Evolutionary conservation across 1,140 invertebrate genomes (phyloP).

Genomic region (Caenorhabditis brenneri): DNA sequence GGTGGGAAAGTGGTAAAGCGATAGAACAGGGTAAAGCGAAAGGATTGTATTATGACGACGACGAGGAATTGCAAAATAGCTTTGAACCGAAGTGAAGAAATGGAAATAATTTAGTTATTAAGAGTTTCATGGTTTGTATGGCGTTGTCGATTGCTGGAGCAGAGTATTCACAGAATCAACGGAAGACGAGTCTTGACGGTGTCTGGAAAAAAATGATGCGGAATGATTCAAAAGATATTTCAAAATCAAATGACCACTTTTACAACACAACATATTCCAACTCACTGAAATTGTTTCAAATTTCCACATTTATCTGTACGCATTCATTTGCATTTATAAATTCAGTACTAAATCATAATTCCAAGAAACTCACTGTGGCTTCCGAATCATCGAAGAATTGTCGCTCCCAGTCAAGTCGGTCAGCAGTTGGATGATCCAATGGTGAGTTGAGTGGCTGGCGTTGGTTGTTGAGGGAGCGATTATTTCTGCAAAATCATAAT

Average conservation of each 20-base stretch:
- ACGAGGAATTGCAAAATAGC: background rate
- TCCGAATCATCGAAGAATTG: slow-evolving; percentile 55
- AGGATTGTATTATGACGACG: background rate
- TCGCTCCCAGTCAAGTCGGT: slow-evolving; percentile 51
- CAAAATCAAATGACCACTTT: no score
- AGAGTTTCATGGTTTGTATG: background rate
- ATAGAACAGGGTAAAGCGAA: background rate
- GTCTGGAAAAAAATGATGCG: background rate
- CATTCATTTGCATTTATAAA: background rate
- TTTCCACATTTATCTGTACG: background rate
- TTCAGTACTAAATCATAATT: no score
- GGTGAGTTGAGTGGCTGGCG: slow-evolving; percentile 18
- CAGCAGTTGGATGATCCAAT: slow-evolving; percentile 20
- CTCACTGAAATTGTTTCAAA: background rate
- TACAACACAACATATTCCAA: slow-evolving; percentile 11
- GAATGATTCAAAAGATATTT: no score
- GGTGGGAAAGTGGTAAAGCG: background rate
- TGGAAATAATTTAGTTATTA: background rate
- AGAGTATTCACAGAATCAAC: background rate
- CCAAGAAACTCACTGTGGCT: slow-evolving; percentile 41
- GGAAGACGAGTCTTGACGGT: slow-evolving; percentile 1
- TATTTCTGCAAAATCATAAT: background rate
- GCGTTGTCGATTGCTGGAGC: background rate
- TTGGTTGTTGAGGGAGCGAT: slow-evolving; percentile 10
- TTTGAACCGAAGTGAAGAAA: background rate